Evolutionary conservation across 1,140 invertebrate genomes (phyloP).

Genomic region (Mylabris phalerata): DNA sequence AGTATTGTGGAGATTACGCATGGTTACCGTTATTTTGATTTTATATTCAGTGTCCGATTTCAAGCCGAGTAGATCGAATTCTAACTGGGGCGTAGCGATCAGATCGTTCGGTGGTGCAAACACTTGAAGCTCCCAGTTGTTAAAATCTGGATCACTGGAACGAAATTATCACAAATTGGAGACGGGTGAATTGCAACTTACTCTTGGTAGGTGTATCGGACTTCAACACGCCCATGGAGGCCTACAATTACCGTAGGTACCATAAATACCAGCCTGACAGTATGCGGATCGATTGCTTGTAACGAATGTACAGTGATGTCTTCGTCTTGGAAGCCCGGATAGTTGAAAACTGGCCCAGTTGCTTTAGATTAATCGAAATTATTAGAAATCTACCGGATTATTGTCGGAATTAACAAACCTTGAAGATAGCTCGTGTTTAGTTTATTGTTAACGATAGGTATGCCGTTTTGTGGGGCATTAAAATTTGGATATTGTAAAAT

Average conservation of each 20-base stretch:
- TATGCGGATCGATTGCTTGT: slow-evolving; percentile 68
- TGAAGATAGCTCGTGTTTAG: neutral
- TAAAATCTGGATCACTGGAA: slow-evolving; percentile 58
- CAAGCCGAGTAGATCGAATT: slow-evolving; percentile 72
- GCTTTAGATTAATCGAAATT: no score
- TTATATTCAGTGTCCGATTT: slow-evolving; percentile 73
- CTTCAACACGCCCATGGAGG: slow-evolving; percentile 72
- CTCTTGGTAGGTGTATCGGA: slow-evolving; percentile 71
- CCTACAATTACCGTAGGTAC: slow-evolving; percentile 76
- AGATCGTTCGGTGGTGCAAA: slow-evolving; percentile 77
- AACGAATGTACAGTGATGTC: slow-evolving; percentile 55
- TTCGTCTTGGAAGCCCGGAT: slow-evolving; percentile 33
- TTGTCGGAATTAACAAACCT: neutral
- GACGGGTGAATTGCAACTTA: slow-evolving; percentile 4
- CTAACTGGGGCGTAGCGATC: slow-evolving; percentile 74
- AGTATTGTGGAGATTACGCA: slow-evolving; percentile 64
- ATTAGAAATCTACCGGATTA: no score
- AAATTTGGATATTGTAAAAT: neutral
- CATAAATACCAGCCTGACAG: slow-evolving; percentile 72
- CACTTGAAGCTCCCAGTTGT: slow-evolving; percentile 72
- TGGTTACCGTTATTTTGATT: slow-evolving; percentile 67
- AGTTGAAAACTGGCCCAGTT: neutral
- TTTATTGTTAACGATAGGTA: slow-evolving; percentile 7
- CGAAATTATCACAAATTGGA: no score
- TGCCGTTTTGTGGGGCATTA: slow-evolving; percentile 4